Evolutionary conservation across 92 coral and sea anemone genomes (phyloP).

Genomic region (Epizoanthus stellaris): DNA sequence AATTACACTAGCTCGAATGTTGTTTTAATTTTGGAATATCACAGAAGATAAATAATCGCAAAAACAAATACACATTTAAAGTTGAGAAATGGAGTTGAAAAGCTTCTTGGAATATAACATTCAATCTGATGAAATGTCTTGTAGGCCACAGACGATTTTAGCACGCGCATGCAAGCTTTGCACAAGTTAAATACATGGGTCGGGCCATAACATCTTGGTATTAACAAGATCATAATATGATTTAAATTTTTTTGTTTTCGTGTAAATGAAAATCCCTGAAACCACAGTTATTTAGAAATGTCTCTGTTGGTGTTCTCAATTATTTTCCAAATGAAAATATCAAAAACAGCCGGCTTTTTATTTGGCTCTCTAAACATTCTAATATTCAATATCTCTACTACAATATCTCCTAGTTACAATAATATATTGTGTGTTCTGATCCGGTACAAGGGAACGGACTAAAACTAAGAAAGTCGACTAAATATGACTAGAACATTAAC

Average conservation of each 20-base stretch:
- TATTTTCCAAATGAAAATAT: not conserved
- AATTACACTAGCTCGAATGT: not conserved
- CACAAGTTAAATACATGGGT: too few species aligned
- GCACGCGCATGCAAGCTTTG: too few species aligned
- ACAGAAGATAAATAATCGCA: not conserved
- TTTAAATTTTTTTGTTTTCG: too few species aligned
- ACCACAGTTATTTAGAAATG: not conserved
- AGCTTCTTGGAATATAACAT: too few species aligned
- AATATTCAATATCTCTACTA: not conserved
- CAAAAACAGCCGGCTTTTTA: not conserved
- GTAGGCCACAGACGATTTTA: too few species aligned
- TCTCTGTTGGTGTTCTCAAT: not conserved
- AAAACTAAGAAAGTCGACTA: not conserved
- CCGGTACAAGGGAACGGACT: not conserved
- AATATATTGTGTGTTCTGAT: not conserved
- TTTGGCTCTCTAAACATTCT: not conserved
- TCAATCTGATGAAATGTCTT: too few species aligned
- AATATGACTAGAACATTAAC: not conserved
- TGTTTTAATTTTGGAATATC: not conserved
- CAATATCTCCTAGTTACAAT: not conserved
- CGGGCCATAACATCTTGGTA: too few species aligned
- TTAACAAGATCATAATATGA: too few species aligned
- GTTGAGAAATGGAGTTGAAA: not conserved
- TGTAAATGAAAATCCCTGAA: too few species aligned
- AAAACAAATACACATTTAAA: not conserved